Evolutionary conservation across 2,113 vertebrate genomes (phyloP), one percentile per base, ranked within the genome.

Genomic region (Chionomys nivalis): DNA sequence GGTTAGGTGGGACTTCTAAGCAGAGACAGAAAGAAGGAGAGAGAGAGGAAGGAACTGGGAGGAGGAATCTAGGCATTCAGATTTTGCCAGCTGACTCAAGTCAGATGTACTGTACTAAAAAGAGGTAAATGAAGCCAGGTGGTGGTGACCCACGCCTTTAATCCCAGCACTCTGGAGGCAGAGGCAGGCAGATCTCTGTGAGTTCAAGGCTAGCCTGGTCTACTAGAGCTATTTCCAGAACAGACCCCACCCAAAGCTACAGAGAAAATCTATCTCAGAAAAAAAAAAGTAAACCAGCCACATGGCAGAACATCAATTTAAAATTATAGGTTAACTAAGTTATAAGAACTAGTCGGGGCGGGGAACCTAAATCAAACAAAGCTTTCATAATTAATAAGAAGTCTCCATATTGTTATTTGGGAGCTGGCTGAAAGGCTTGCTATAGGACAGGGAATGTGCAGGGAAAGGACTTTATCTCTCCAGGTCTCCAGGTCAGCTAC

Each of bases 141-240:
- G 55, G 55, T 58, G 55, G 55, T 21, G 6, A 6, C 0, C 0
- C 55, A 58, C 0, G 0, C 55, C 55, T 58, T 58, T 58, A 21
- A 58, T 58, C 55, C 55, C 55, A 58, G 55, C 55, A 58, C 55
- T 58, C 55, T 6, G 55, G 55, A 58, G 55, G 17, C 55, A 21
- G 55, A 58, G 17, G 55, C 55, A 5, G 17, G 55, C 17, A 21
- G 55, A 58, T 19, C 55, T 58, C 55, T 58, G 17, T 58, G 55
- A 58, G 55, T 58, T 58, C 55, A 19, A 58, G 55, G 52, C 52
- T 3, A 16, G 52, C 52, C 52, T 55, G 52, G 55, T 58, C 55
- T 58, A 58, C 55, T 19, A 58, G 55, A 58, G 17, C 55, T 58
- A 6, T 17, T 58, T 58, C 55, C 55, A 58, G 17, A 6, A 58